These are phyloP conservation scores for Ischnus inquisitorius DNA, from an alignment of 2,888 invertebrate species.

Conservation along the genomic window DNA sequence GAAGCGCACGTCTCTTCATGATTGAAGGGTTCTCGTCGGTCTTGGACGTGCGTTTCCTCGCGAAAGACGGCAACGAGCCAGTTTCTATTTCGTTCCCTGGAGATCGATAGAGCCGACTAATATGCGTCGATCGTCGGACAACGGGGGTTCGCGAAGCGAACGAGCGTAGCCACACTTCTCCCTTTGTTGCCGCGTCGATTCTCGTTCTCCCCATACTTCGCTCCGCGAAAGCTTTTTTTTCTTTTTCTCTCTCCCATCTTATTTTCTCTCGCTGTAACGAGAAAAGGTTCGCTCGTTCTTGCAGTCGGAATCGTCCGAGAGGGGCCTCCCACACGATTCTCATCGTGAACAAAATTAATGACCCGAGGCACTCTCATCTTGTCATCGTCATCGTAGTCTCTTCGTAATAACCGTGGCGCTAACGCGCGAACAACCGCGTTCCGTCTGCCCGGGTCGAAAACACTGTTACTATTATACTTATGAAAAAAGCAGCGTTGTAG, in stretches of 20 bases:
- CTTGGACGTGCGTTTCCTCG: background rate
- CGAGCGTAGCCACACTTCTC: background rate
- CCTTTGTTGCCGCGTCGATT: background rate
- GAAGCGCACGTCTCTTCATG: background rate
- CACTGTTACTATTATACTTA: background rate
- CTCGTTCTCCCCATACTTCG: background rate
- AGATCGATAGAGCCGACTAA: constrained; percentile 4
- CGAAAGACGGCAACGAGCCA: constrained; percentile 30
- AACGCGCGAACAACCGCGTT: background rate
- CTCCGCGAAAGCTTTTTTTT: background rate
- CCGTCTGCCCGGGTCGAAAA: background rate
- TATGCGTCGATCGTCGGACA: background rate
- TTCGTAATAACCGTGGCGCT: background rate
- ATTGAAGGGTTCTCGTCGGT: background rate
- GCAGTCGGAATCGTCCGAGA: constrained; percentile 6
- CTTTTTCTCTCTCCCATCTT: background rate
- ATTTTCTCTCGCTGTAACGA: background rate
- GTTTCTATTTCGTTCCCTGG: constrained; percentile 8
- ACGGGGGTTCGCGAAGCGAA: background rate
- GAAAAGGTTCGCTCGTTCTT: background rate
- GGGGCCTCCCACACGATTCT: background rate
- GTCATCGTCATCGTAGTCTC: constrained; percentile 11
- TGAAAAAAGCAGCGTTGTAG: background rate
- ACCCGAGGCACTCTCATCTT: constrained; percentile 29
- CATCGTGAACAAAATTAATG: constrained; percentile 40